These are phyloP conservation scores for Danio tinwini DNA, from an alignment of 2,797 vertebrate genomes.

Conservation along the genomic window DNA sequence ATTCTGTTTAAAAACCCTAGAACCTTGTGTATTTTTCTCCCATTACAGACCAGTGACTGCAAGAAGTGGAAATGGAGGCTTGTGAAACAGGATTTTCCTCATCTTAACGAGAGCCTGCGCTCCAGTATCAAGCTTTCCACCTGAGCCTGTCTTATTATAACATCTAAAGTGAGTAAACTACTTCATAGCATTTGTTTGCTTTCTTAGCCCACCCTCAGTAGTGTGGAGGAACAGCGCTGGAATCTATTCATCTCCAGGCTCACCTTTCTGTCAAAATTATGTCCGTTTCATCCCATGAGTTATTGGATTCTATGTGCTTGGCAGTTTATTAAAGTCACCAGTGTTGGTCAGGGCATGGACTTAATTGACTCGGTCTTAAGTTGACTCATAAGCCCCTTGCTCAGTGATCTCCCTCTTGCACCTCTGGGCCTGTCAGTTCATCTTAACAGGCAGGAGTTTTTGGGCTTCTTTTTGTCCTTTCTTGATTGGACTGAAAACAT, in stretches of 20 bases:
- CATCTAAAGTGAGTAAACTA: conserved; percentile 67
- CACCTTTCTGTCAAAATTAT: conserved; percentile 69
- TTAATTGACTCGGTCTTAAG: conserved; percentile 75
- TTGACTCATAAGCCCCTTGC: conserved; percentile 74
- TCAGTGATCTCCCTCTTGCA: conserved; percentile 68
- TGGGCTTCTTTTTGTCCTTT: conserved; percentile 65
- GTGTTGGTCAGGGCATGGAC: conserved; percentile 69
- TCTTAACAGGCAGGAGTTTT: conserved; percentile 60
- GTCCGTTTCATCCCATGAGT: conserved; percentile 63
- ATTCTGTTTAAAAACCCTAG: conserved; percentile 25
- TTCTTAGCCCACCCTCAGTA: conserved; percentile 37
- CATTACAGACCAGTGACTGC: conserved; percentile 16
- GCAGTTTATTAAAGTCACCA: conserved; percentile 76
- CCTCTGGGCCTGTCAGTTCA: conserved; percentile 63
- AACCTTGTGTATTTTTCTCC: neutral
- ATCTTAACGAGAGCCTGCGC: neutral
- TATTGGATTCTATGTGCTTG: conserved; percentile 70
- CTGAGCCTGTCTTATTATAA: conserved; percentile 60
- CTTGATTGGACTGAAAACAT: conserved; percentile 64
- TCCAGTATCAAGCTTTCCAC: conserved; percentile 28
- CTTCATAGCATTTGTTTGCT: conserved; percentile 68
- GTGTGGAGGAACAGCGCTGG: conserved; percentile 46
- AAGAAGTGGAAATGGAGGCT: conserved; percentile 3
- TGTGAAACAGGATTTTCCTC: conserved; percentile 1
- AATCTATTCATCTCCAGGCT: conserved; percentile 63